Evolutionary conservation across 2,797 vertebrate species (phyloP).

Genomic region (Bradypodion ventrale): DNA sequence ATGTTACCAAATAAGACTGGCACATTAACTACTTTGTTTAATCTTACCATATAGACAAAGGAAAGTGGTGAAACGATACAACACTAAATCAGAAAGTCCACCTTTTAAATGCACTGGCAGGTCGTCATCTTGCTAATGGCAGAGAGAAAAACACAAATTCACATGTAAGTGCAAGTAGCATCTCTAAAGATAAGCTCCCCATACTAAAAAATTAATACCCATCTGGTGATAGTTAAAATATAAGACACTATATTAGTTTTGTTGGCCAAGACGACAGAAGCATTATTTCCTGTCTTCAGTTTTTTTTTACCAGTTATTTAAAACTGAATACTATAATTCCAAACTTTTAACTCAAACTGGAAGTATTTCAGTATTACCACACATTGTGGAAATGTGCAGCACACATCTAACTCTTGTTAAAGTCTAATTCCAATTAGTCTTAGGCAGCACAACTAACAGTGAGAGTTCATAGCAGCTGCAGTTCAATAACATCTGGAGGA

Average conservation of each 20-base stretch:
- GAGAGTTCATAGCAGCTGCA: background rate
- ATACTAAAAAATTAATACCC: background rate
- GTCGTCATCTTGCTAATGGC: constrained; percentile 87
- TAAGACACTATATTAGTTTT: background rate
- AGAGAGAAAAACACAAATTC: background rate
- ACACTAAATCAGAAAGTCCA: constrained; percentile 78
- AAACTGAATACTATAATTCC: background rate
- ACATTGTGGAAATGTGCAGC: too few relatives aligned
- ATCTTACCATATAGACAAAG: constrained; percentile 84
- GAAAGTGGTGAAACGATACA: constrained; percentile 84
- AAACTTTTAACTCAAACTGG: background rate
- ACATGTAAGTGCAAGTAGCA: background rate
- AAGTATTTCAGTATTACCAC: background rate
- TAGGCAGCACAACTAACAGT: background rate
- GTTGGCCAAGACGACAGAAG: background rate
- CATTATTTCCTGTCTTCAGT: background rate
- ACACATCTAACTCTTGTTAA: too few relatives aligned
- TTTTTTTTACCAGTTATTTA: background rate
- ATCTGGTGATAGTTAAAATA: background rate
- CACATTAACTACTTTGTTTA: background rate
- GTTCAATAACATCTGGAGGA: background rate
- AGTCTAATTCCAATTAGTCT: too few relatives aligned
- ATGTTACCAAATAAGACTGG: background rate
- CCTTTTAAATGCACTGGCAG: constrained; percentile 90
- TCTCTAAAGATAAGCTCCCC: background rate